Base-by-base conservation (phyloP, 2,113 vertebrate genomes). In the Malurus elegans region DNA sequence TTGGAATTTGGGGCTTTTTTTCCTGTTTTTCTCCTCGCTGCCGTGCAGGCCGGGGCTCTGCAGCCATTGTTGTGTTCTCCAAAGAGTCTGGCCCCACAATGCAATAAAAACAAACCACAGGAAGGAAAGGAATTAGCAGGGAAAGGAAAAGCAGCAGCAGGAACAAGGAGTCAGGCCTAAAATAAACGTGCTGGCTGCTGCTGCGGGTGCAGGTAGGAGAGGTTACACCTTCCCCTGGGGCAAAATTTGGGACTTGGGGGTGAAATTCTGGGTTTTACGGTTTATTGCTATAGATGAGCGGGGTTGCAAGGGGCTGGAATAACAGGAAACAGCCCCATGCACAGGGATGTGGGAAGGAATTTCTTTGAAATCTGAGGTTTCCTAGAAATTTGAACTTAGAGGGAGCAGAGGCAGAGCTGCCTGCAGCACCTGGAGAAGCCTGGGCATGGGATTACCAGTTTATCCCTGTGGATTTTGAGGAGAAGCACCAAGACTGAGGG, bases 81-180 rank as follows among this genome's bases (percentile, higher is more conserved):
- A 0, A 54, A 73, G 40, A 82, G 26, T 26, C 26, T n/a, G 8
- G 38, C 8, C 18, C 45, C 58, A 73, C 74, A 72, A 23, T 40
- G 44, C n/a, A 76, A 36, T 32, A 26, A 74, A 85, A 73, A 42
- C 40, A 75, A 70, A 57, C 24, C 20, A 69, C 92, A 94, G 96
- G 96, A 97, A 97, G 96, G 95, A 93, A 95, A 92, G 72, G 19
- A 72, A 96, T 73, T 70, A 75, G 31, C 73, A 34, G 75, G 62
- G 69, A 88, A 83, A 95, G 89, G 95, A 88, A 96, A 88, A 83
- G 50, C 87, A 73, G 57, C 31, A 16, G 51, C 12, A 14, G 70
- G 66, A 90, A 85, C 28, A 44, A 64, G 73, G 9, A n/a, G 31
- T 74, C 26, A 4, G 3, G 66, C 36, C 72, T 6, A 14, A 82